These are phyloP conservation scores for Diorhabda sublineata DNA, from an alignment of 1,140 invertebrate genomes.

Conservation along the genomic window DNA sequence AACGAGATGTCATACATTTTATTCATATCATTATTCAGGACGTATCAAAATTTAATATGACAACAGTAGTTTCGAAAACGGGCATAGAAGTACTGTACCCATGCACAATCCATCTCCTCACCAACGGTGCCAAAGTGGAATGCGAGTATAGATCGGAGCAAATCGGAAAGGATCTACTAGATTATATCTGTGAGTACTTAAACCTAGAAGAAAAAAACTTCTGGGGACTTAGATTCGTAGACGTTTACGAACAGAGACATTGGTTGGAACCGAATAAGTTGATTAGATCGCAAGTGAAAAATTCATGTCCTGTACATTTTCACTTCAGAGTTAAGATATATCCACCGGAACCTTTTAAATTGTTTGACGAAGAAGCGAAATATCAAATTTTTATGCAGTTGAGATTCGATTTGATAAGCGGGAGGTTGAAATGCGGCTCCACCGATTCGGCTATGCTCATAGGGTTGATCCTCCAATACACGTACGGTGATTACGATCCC, in stretches of 20 bases:
- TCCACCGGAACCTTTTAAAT: constrained; percentile 27
- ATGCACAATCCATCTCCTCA: constrained; percentile 24
- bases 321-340: constrained; percentile 27
- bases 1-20: neutral
- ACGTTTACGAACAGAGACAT: constrained; percentile 22
- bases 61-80: constrained; percentile 23
- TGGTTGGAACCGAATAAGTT: constrained; percentile 25
- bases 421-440: constrained; percentile 20
- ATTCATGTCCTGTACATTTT: constrained; percentile 15
- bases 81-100: constrained; percentile 27
- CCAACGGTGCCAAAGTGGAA: constrained; percentile 26
- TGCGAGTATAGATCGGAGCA: constrained; percentile 29
- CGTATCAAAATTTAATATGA: constrained; percentile 17
- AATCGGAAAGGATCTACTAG: constrained; percentile 17
- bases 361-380: constrained; percentile 13
- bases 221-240: constrained; percentile 25
- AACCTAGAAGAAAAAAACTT: constrained; percentile 15
- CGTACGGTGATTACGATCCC: constrained; percentile 17
- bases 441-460: constrained; percentile 21
- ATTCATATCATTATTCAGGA: neutral
- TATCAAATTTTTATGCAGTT: constrained; percentile 24
- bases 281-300: constrained; percentile 22
- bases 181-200: constrained; percentile 21
- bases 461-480: constrained; percentile 24
- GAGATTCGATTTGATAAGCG: constrained; percentile 22